Conservation (phyloP, 2,888 invertebrate species). For the Microchrysa polita region DNA sequence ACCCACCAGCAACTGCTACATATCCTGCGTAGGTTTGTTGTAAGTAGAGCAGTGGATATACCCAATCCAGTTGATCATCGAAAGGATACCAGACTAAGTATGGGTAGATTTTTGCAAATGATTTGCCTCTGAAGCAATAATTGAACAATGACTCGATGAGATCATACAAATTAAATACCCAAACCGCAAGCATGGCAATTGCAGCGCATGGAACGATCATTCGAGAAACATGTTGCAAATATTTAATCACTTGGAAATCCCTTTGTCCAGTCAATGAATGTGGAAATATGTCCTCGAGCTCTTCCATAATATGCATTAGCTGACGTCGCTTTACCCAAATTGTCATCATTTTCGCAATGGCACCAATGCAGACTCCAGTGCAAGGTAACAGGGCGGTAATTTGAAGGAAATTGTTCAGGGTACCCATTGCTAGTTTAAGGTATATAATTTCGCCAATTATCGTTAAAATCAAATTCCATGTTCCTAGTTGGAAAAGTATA, state of each 20-base stretch:
- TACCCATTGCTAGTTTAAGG: neutral
- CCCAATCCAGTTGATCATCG: neutral
- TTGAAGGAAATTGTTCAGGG: neutral
- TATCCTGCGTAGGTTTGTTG: constrained; percentile 18
- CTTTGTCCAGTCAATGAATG: neutral
- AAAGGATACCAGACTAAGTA: constrained; percentile 37
- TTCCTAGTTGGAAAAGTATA: neutral
- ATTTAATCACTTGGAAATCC: neutral
- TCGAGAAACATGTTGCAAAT: neutral
- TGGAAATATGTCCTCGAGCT: neutral
- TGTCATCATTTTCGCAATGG: constrained; percentile 5
- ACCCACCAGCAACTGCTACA: neutral
- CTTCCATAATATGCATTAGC: neutral
- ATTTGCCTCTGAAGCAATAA: neutral
- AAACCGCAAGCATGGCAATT: neutral
- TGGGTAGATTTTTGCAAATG: constrained; percentile 11
- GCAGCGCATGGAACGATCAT: neutral
- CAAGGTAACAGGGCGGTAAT: neutral
- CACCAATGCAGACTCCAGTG: constrained; percentile 1
- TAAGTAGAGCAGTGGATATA: constrained; percentile 3
- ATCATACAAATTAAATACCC: constrained; percentile 13
- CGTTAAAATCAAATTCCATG: constrained; percentile 11
- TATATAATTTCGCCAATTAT: constrained; percentile 17
- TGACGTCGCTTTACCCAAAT: neutral
- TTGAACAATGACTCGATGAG: neutral